Evolutionary conservation across 2,113 vertebrate genomes (phyloP).

Genomic region (Atrichornis clamosus): DNA sequence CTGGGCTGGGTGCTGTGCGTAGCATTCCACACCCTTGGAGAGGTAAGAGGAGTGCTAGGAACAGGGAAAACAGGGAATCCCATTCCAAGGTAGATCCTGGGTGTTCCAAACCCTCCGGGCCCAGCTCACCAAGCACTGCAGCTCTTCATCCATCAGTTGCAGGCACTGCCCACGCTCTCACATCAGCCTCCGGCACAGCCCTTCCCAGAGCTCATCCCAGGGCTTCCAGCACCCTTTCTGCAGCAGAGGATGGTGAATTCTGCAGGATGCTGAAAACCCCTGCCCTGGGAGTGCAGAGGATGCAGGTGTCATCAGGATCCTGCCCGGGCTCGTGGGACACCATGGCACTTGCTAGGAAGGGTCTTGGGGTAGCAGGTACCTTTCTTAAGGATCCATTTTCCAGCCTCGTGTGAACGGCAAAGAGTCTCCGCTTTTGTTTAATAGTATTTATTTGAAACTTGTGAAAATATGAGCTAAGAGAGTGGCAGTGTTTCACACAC

Average conservation of each 20-base stretch:
- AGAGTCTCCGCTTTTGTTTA: not conserved
- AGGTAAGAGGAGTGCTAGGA: no score
- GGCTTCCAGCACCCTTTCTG: not conserved
- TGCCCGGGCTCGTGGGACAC: fast-evolving
- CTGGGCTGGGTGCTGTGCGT: fast-evolving
- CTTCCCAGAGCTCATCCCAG: fast-evolving
- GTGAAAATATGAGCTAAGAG: not conserved
- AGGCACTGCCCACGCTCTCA: not conserved
- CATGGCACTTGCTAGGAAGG: not conserved
- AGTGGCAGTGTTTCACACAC: not conserved
- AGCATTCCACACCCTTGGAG: not conserved
- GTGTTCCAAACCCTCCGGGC: not conserved
- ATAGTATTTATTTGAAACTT: not conserved
- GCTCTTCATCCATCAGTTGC: fast-evolving
- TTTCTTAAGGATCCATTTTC: not conserved
- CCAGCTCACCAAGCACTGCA: not conserved
- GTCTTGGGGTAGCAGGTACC: not conserved
- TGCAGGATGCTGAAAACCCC: not conserved
- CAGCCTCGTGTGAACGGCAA: not conserved
- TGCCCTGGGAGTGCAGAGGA: not conserved
- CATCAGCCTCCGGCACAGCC: not conserved
- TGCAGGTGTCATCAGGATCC: not conserved
- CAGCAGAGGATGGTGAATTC: not conserved
- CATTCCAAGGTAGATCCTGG: no score
- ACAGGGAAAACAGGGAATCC: not conserved